Evolutionary conservation across 2,113 vertebrate genomes (phyloP), one percentile per base, ranked within the genome.

Genomic region (Toxostoma redivivum): DNA sequence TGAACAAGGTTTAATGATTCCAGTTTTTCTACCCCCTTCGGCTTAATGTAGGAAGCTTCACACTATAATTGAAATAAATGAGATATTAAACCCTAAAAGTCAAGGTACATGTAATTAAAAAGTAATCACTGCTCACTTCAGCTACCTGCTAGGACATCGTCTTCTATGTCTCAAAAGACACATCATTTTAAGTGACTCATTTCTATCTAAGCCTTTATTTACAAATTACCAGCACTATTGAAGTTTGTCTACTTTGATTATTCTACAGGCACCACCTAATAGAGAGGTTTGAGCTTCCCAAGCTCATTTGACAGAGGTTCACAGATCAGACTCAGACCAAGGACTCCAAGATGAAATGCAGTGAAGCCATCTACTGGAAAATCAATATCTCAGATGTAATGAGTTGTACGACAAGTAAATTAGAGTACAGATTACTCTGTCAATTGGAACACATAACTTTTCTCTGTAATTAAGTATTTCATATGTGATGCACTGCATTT

Each of bases 401-500:
- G 97, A 98, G 94, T 98, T 97, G 94, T 97, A 97, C 95, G 96
- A 98, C 97, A 98, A 98, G 97, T 97, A 97, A 98, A 98, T 98
- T 98, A 97, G 95, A 97, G 93, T 96, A 95, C 88, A 77, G 96
- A 93, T 97, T 97, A 96, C 87, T 83, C 94, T 88, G 83, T 97
- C 97, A 92, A 79, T 92, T 96, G 96, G 81, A 98, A 98, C 96
- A 97, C 91, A 81, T 96, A 97, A 96, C 90, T 97, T 96, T 92
- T 78, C 77, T 95, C 93, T 95, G 84, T 98, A 98, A 98, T 97
- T 97, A 97, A 97, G 90, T 95, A 89, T 97, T 96, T 97, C 88
- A 77, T 51, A 66, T 72, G 82, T 70, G 61, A 81, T 56, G 17
- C 60, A 44, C 53, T 15, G 30, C 16, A 38, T 92, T 94, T 95